Evolutionary conservation across 2,888 invertebrate genomes (phyloP), one percentile per base, ranked within the genome.

Genomic region (Tanytarsus gracilentus): DNA sequence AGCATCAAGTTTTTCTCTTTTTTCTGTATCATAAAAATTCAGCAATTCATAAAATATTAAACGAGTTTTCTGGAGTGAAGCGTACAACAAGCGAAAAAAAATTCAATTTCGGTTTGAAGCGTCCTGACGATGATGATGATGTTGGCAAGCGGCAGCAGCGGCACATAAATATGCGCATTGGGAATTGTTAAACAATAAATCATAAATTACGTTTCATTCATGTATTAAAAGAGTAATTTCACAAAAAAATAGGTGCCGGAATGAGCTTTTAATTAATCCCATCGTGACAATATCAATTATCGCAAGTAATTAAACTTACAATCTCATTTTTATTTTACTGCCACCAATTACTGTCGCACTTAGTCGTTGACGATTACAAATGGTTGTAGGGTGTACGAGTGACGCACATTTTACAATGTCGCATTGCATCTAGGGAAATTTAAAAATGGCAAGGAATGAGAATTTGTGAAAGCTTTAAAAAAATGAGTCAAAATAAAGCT

Each of bases 191-290:
- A 53, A 33, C 23, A 21, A 53, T 53, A 53, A 33, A 53, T 53
- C 53, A 53, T 33, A 53, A 16, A 33, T 53, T 30, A 53, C 21
- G n/a, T 33, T 44, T 9, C 7, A 53, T 23, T 33, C 36, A 53
- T 23, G 23, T 23, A 23, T 21, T 23, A 52, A 30, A 36, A n/a
- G n/a, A n/a, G n/a, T n/a, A n/a, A n/a, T n/a, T n/a, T n/a, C n/a
- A n/a, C n/a, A n/a, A n/a, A n/a, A n/a, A n/a, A n/a, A n/a, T n/a
- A n/a, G n/a, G n/a, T n/a, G n/a, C n/a, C n/a, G n/a, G n/a, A 44
- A 44, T 44, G 21, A 16, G 44, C 18, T 53, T 53, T 53, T 53
- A 53, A 53, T 53, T 53, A 53, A 33, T 53, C 53, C 53, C 53
- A 26, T 23, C 21, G 36, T 33, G 36, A 36, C 18, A 33, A 53